Base-by-base conservation (phyloP, 1,140 invertebrate genomes). In the Drosophila obscura region DNA sequence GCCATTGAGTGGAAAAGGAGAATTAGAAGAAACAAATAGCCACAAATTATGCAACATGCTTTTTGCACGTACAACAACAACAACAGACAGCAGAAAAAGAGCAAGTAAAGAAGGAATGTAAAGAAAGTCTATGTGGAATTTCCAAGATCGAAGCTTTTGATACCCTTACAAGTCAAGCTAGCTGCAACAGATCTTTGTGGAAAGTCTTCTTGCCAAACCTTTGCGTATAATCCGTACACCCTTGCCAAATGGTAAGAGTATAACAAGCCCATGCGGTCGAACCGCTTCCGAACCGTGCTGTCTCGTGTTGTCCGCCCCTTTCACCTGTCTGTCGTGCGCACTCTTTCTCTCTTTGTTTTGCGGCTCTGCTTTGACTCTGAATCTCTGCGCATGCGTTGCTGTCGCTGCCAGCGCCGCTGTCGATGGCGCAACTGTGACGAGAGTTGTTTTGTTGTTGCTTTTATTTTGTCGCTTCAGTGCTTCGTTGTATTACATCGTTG, bases 391-490 rank as follows among this genome's bases (percentile, higher is more conserved):
- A 58, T 68, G 60, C 73, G 76, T 61, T 3, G 31, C 31, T 31
- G 28, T 31, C 39, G 60, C 68, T 53, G 73, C 28, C 52, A 46
- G 41, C 52, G 55, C 63, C 67, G 80, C 88, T 87, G 83, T 71
- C 67, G 80, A 87, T 87, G 83, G 83, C 83, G 83, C 83, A 87
- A 87, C 84, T 82, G 83, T 77, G 50, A 72, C 73, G 65, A 28
- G 28, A 50, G 55, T 55, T n/a, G n/a, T 83, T 53, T 45, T 67
- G 58, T 52, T 73, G 44, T 50, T 77, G n/a, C 7, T 55, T 35
- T 35, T 28, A 16, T 46, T 7, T 26, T 59, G 19, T 44, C 56
- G 66, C 64, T 39, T 69, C 64, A 69, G 66, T 69, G 66, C 44
- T 22, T 51, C 31, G 59, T 43, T 77, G 74, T 85, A 87, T 85